phyloP scores from a whole-genome alignment of 2,888 invertebrate genomes.

The Pseudococcus viburni region DNA sequence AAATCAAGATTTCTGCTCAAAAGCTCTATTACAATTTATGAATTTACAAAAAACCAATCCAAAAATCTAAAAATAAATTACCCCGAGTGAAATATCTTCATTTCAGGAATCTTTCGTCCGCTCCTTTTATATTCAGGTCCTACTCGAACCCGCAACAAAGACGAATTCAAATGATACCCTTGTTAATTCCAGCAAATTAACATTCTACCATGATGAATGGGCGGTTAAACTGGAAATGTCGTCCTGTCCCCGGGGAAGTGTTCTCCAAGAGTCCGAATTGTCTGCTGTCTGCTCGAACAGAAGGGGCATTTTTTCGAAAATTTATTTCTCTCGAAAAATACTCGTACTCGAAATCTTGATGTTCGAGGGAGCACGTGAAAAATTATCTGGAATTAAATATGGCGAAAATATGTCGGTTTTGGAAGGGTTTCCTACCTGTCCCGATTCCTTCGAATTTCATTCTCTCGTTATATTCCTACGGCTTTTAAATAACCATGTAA shows the following conservation, averaged over 20 bases:
- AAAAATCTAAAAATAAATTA: no score
- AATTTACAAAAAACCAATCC: no score
- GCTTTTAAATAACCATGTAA: neutral
- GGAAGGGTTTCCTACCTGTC: neutral
- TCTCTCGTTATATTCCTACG: neutral
- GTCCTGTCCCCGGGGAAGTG: neutral
- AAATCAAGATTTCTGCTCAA: no score
- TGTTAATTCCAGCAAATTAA: slow-evolving; percentile 20
- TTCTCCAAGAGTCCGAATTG: neutral
- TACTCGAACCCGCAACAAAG: neutral
- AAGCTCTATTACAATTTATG: no score
- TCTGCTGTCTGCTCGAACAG: neutral
- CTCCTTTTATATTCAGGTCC: neutral
- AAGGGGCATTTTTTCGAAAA: neutral
- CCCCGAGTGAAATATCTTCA: neutral
- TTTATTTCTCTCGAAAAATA: neutral
- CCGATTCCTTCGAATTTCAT: neutral
- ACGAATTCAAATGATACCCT: slow-evolving; percentile 7
- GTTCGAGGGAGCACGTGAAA: neutral
- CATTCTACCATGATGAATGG: slow-evolving; percentile 3
- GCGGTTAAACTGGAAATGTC: slow-evolving; percentile 2
- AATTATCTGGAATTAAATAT: neutral
- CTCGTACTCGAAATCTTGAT: neutral
- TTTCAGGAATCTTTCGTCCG: neutral
- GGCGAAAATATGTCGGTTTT: neutral